These are phyloP conservation scores for Notarius quadriscutis DNA, from an alignment of 2,113 vertebrate species.

Conservation along the genomic window DNA sequence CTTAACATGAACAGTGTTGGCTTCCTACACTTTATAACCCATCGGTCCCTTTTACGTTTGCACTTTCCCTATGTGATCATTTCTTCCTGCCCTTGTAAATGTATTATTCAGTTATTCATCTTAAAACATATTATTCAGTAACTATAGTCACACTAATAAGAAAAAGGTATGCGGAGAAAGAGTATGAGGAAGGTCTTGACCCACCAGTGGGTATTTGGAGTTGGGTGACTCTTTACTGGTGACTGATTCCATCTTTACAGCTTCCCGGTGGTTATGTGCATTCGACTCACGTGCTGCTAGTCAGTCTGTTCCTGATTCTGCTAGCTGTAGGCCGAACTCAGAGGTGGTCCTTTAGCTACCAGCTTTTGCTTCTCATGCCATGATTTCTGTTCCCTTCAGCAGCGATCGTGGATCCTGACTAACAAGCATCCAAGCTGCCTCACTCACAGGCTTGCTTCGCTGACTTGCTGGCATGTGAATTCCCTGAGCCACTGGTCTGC, in stretches of 20 bases:
- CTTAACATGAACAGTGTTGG: neutral
- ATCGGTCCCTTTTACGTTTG: neutral
- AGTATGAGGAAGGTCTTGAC: neutral
- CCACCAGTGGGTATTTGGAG: neutral
- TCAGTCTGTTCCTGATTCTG: neutral
- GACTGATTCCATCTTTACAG: neutral
- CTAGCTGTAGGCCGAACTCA: neutral
- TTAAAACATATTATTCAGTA: neutral
- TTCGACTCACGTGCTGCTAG: neutral
- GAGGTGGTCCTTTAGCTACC: neutral
- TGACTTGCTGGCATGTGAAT: neutral
- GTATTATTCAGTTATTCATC: neutral
- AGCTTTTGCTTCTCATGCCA: neutral
- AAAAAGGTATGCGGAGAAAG: neutral
- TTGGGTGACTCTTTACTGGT: neutral
- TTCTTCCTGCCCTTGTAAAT: neutral
- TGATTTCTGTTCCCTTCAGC: neutral
- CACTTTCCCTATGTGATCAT: neutral
- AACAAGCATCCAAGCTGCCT: neutral
- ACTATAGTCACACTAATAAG: neutral
- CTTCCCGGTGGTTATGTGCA: neutral
- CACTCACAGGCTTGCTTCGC: neutral
- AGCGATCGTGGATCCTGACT: neutral
- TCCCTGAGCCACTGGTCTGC: neutral
- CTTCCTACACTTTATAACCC: neutral